Conservation (phyloP, 1,140 invertebrate genomes). For the Euborellia annulipes region DNA sequence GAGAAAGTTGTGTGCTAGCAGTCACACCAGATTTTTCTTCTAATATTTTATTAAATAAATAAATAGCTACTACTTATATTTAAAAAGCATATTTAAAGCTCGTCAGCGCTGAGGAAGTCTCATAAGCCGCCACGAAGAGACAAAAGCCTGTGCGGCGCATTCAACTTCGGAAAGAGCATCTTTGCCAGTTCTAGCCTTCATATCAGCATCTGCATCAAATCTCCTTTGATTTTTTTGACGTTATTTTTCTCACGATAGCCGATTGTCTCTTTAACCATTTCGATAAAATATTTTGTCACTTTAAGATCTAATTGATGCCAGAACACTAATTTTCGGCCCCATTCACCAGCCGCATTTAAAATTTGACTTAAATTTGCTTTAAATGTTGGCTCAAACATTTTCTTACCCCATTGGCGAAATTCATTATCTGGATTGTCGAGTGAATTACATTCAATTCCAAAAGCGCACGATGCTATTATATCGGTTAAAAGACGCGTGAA, state of each 20-base stretch:
- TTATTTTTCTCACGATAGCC: conserved; percentile 12
- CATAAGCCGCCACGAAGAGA: too few relatives aligned
- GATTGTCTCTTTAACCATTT: conserved; percentile 14
- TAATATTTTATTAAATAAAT: too few relatives aligned
- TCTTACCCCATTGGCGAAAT: conserved; percentile 1
- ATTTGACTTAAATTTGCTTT: too few relatives aligned
- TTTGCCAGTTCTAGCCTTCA: too few relatives aligned
- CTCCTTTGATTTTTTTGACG: conserved; percentile 14
- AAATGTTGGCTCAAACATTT: not conserved
- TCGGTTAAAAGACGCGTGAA: conserved; percentile 9
- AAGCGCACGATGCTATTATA: conserved; percentile 14
- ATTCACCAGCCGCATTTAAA: not conserved
- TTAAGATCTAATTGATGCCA: not conserved
- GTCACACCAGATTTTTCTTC: too few relatives aligned
- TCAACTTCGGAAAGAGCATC: too few relatives aligned
- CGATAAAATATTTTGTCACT: conserved; percentile 14
- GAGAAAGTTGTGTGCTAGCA: too few relatives aligned
- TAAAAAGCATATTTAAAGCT: too few relatives aligned
- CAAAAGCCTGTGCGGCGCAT: too few relatives aligned
- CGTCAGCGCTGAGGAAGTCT: too few relatives aligned
- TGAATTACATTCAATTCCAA: conserved; percentile 9
- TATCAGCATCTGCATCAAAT: conserved; percentile 19
- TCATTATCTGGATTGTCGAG: conserved; percentile 8
- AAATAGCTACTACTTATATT: too few relatives aligned
- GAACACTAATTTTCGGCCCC: not conserved